These are phyloP conservation scores for Scleropages formosus DNA, from an alignment of 2,797 vertebrate genomes.

Conservation along the genomic window DNA sequence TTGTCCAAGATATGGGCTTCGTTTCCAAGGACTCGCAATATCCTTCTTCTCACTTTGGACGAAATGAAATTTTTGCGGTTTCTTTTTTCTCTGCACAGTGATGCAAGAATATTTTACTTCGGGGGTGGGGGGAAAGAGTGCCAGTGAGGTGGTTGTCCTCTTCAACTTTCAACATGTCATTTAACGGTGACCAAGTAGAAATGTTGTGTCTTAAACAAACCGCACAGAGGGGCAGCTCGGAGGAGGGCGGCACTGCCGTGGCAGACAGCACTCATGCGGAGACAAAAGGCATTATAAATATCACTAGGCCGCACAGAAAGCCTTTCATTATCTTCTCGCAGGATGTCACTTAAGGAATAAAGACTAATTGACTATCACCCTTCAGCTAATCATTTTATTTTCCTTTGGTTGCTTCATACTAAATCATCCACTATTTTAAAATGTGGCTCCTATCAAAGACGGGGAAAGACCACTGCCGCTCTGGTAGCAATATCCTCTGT, in stretches of 20 bases:
- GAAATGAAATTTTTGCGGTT: not conserved
- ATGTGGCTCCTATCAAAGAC: conserved; percentile 37
- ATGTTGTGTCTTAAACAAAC: conserved; percentile 43
- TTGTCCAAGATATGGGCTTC: not conserved
- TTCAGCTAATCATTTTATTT: conserved; percentile 62
- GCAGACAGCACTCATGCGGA: conserved; percentile 46
- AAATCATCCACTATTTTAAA: conserved; percentile 61
- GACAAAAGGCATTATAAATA: conserved; percentile 65
- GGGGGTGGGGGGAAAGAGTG: conserved; percentile 37
- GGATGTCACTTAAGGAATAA: conserved; percentile 60
- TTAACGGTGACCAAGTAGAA: conserved; percentile 47
- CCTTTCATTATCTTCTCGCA: conserved; percentile 59
- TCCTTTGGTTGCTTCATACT: conserved; percentile 50
- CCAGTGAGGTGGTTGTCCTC: conserved; percentile 46
- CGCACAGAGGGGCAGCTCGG: conserved; percentile 38
- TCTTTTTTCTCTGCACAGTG: not conserved
- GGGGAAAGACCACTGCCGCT: conserved; percentile 17
- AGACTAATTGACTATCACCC: conserved; percentile 67
- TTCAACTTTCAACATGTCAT: conserved; percentile 50
- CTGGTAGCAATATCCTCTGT: conserved; percentile 36
- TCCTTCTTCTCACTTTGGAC: not conserved
- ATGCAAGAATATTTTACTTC: not conserved
- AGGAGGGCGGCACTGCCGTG: conserved; percentile 42
- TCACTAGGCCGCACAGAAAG: conserved; percentile 54
- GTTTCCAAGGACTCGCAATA: not conserved